phyloP scores from a whole-genome alignment of 2,113 vertebrate species.

The Edolisoma coerulescens region DNA sequence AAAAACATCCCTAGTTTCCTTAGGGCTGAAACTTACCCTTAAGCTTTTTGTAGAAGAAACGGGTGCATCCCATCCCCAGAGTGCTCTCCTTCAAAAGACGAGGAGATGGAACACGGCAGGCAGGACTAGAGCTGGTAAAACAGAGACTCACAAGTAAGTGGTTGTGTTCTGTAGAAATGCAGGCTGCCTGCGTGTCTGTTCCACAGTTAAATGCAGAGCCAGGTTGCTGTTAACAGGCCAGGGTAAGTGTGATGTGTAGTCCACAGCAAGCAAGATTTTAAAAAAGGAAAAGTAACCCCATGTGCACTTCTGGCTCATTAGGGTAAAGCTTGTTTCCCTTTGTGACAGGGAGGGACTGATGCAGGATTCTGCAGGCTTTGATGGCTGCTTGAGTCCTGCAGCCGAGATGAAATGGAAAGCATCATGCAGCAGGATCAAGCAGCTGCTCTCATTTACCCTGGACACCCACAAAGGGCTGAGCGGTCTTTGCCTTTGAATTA shows the following conservation, averaged over 20 bases:
- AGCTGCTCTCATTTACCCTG: conserved; percentile 4
- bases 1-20: not conserved
- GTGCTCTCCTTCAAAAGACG: not conserved
- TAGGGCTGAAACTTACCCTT: not conserved
- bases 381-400: not conserved
- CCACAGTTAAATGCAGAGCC: not conserved
- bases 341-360: not conserved
- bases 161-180: not conserved
- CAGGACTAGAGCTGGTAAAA: not conserved
- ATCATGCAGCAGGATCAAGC: not conserved
- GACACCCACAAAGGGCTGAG: not conserved
- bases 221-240: not conserved
- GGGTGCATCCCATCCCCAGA: not conserved
- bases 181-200: not conserved
- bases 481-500: not conserved
- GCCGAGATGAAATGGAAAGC: not conserved
- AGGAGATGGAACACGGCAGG: not conserved
- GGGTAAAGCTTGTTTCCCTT: not conserved
- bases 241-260: not conserved
- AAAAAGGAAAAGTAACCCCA: not conserved
- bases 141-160: fast-evolving
- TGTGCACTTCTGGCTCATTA: not conserved
- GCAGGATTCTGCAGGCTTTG: not conserved
- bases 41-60: fast-evolving
- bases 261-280: not conserved